These are phyloP conservation scores for Tuberolachnus salignus DNA, from an alignment of 2,888 invertebrate genomes.

Conservation along the genomic window DNA sequence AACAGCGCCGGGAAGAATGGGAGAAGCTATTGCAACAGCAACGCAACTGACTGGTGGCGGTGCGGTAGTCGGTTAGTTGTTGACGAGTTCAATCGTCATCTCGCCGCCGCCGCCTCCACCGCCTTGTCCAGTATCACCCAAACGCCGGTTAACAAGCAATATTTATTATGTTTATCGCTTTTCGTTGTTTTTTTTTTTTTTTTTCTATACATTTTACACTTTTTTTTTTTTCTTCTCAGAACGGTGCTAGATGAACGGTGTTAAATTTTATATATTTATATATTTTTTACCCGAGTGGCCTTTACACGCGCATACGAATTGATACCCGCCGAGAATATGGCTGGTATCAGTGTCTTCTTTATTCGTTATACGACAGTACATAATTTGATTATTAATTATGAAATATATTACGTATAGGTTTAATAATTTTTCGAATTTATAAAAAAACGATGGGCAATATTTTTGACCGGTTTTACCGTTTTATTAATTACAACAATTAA, in stretches of 20 bases:
- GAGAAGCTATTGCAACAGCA: slow-evolving; percentile 72
- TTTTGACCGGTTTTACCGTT: slow-evolving; percentile 31
- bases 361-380: slow-evolving; percentile 6
- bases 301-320: neutral
- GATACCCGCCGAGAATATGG: neutral
- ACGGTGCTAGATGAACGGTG: slow-evolving; percentile 53
- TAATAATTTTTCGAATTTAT: neutral
- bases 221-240: slow-evolving; percentile 7
- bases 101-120: no score
- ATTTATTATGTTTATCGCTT: neutral
- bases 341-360: slow-evolving; percentile 28
- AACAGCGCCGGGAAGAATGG: slow-evolving; percentile 79
- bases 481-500: slow-evolving; percentile 34
- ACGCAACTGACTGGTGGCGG: slow-evolving; percentile 61
- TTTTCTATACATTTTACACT: no score
- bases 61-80: no score
- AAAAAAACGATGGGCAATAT: slow-evolving; percentile 10
- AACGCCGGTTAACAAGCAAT: neutral
- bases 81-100: no score
- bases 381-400: neutral
- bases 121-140: neutral
- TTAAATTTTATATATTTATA: neutral
- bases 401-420: slow-evolving; percentile 6
- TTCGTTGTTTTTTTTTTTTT: neutral
- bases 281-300: slow-evolving; percentile 31